These are phyloP conservation scores for Iselma pallidipennis DNA, from an alignment of 2,888 invertebrate species.

Conservation along the genomic window DNA sequence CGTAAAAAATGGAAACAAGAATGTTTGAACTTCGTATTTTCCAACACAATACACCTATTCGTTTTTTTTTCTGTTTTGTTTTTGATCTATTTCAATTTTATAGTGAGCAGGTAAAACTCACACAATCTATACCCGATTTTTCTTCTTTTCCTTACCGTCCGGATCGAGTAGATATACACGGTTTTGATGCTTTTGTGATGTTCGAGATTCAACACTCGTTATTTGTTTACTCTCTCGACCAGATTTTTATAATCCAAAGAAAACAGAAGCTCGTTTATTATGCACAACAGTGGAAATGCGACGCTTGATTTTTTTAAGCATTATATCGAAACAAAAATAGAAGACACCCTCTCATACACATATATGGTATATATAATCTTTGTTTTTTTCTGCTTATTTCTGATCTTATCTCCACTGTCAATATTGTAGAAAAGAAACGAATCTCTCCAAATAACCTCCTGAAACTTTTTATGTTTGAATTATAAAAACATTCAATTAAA, in stretches of 20 bases:
- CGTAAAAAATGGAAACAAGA: neutral
- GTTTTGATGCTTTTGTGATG: too few relatives aligned
- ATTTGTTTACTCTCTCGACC: neutral
- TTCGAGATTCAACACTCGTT: neutral
- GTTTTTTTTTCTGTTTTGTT: neutral
- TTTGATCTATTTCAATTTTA: too few relatives aligned
- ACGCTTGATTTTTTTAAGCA: neutral
- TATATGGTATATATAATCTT: too few relatives aligned
- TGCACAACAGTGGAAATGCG: neutral
- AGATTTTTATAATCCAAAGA: constrained; percentile 12
- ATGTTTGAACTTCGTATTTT: neutral
- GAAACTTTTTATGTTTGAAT: neutral
- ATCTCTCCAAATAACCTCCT: too few relatives aligned
- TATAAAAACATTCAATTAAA: neutral
- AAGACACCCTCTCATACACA: too few relatives aligned
- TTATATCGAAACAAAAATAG: too few relatives aligned
- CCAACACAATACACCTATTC: neutral
- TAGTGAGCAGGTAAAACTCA: neutral
- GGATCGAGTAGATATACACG: neutral
- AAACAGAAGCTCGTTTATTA: constrained; percentile 4
- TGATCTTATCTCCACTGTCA: too few relatives aligned
- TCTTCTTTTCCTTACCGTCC: too few relatives aligned
- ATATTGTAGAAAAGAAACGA: neutral
- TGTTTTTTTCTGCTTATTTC: too few relatives aligned
- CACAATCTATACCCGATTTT: neutral